phyloP scores from a whole-genome alignment of 2,113 vertebrate species.

The Callionymus lyra region DNA sequence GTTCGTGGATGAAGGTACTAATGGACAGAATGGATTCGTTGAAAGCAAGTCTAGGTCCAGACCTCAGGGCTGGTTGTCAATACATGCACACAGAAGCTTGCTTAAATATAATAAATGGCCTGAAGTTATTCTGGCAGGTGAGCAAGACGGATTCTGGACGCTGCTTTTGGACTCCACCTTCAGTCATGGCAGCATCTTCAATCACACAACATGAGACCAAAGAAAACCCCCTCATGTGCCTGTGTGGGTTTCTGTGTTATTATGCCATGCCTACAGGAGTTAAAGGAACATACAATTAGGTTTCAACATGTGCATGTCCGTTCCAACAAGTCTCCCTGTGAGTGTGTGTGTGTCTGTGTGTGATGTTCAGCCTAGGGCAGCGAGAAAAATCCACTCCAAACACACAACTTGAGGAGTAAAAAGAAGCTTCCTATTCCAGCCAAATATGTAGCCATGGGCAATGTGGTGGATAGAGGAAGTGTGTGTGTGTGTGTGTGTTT shows the following conservation, averaged over 20 bases:
- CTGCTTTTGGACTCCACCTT: constrained; percentile 14
- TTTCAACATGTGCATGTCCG: constrained; percentile 22
- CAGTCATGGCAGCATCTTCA: constrained; percentile 3
- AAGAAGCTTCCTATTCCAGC: constrained; percentile 50
- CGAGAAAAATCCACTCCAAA: constrained; percentile 53
- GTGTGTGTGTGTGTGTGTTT: constrained; percentile 14
- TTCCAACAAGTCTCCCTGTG: constrained; percentile 20
- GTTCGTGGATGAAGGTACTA: too few relatives aligned
- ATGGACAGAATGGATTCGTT: too few relatives aligned
- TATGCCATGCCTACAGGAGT: constrained; percentile 32
- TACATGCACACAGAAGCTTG: constrained; percentile 9
- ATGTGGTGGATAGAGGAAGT: constrained; percentile 22
- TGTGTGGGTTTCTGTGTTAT: constrained; percentile 12
- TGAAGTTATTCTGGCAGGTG: constrained; percentile 25
- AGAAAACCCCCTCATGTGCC: constrained; percentile 6
- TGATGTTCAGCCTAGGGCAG: constrained; percentile 35
- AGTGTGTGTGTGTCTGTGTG: constrained; percentile 18
- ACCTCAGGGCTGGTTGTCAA: neutral
- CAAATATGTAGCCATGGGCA: constrained; percentile 42
- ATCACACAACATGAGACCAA: constrained; percentile 4
- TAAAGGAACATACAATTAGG: constrained; percentile 18
- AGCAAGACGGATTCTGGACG: constrained; percentile 14
- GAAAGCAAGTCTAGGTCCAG: too few relatives aligned
- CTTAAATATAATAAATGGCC: constrained; percentile 22
- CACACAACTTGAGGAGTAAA: constrained; percentile 52